Conservation (phyloP, 64 coral and sea anemone genomes). For the Orbicella faveolata region DNA sequence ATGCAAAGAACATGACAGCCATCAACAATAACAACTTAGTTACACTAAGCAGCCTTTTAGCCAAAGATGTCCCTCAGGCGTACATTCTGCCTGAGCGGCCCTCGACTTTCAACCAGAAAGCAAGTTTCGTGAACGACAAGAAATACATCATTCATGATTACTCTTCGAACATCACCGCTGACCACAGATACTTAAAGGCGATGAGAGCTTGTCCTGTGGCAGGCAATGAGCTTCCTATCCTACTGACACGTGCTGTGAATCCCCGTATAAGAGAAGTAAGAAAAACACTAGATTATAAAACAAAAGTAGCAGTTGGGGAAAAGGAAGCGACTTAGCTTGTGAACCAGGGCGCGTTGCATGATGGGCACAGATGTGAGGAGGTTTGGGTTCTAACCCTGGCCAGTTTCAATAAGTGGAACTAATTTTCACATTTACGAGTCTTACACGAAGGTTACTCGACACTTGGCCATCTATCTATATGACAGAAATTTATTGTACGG, state of each 20-base stretch:
- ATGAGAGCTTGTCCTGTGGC: conserved; percentile 6
- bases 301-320: neutral
- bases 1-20: neutral
- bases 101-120: conserved; percentile 28
- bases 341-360: too few relatives aligned
- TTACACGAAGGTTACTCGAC: too few relatives aligned
- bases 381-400: too few relatives aligned
- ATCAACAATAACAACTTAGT: neutral
- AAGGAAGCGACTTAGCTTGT: neutral
- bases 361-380: too few relatives aligned
- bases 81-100: conserved; percentile 42
- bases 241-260: neutral
- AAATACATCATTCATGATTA: conserved; percentile 37
- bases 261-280: neutral
- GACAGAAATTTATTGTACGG: too few relatives aligned
- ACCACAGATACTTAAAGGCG: neutral
- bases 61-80: conserved; percentile 16
- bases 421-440: too few relatives aligned
- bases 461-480: too few relatives aligned
- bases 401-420: too few relatives aligned
- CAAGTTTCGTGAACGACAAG: conserved; percentile 34
- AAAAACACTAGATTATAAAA: neutral
- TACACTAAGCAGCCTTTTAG: conserved; percentile 34
- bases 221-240: neutral
- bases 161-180: neutral